Percentiles rank a stretch among this genome's conserved stretches.
Conservation (phyloP, 2,888 invertebrate species). For the Drosophila quinaria region DNA sequence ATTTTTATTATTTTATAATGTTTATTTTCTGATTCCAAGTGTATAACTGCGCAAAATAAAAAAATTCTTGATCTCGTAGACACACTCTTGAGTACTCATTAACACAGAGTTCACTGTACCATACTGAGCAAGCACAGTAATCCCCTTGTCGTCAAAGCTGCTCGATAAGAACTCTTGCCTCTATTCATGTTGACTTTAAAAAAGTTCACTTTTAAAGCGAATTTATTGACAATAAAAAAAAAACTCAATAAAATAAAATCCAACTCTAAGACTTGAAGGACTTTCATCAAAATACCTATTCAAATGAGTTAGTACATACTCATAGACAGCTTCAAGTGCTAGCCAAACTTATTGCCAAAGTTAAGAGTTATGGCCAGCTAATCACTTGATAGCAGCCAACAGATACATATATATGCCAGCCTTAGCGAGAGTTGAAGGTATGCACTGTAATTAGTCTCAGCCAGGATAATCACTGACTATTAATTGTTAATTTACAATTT, state of each 20-base stretch:
- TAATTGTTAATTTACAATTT: constrained; percentile 10
- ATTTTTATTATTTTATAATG: no score
- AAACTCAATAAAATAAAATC: not conserved
- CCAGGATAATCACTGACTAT: constrained; percentile 1
- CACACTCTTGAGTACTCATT: not conserved
- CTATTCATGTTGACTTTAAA: not conserved
- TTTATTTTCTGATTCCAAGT: not conserved
- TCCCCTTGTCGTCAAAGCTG: not conserved
- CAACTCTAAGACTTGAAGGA: not conserved
- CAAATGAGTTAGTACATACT: not conserved
- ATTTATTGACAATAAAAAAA: not conserved
- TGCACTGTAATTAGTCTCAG: not conserved
- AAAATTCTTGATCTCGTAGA: not conserved
- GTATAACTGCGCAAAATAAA: not conserved
- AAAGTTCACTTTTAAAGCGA: not conserved
- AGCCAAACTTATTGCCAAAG: not conserved
- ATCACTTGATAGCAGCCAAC: not conserved
- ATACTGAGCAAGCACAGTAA: not conserved
- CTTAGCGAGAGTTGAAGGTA: not conserved
- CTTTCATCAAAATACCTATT: not conserved
- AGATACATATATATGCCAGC: not conserved
- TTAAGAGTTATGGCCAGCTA: not conserved
- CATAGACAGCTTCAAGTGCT: not conserved
- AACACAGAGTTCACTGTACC: constrained; percentile 3
- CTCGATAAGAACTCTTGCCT: not conserved